Conservation (phyloP, 2,888 invertebrate species). For the Steromphala cineraria region DNA sequence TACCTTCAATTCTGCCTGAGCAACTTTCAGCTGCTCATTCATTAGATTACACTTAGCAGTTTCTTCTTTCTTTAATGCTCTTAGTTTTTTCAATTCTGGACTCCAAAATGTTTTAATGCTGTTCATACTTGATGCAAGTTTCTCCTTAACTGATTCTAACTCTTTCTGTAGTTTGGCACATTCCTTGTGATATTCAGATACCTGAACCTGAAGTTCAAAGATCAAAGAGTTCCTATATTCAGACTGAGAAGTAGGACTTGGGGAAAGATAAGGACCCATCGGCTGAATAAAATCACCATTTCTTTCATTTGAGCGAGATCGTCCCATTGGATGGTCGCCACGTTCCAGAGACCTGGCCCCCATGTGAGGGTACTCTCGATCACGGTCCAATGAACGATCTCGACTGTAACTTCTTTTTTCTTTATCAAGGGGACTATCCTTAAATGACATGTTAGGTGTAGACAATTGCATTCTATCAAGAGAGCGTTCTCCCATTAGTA, state of each 20-base stretch:
- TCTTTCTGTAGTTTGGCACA: constrained; percentile 82
- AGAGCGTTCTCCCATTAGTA: constrained; percentile 68
- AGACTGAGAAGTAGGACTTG: constrained; percentile 36
- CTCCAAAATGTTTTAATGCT: constrained; percentile 99
- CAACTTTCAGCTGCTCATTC: constrained; percentile 95
- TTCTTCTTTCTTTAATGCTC: constrained; percentile 96
- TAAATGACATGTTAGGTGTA: constrained; percentile 30
- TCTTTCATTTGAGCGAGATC: constrained; percentile 66
- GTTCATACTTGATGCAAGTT: constrained; percentile 98
- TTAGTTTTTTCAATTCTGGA: constrained; percentile 98
- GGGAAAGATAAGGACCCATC: constrained; percentile 31
- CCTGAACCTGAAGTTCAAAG: constrained; percentile 81
- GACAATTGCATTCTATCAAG: constrained; percentile 65
- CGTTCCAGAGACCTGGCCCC: constrained; percentile 72
- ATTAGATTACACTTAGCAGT: constrained; percentile 96
- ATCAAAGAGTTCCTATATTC: constrained; percentile 67
- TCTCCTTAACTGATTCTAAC: constrained; percentile 89
- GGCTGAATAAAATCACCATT: constrained; percentile 55
- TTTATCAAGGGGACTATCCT: constrained; percentile 45
- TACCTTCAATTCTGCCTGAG: constrained; percentile 98
- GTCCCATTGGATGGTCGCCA: constrained; percentile 58
- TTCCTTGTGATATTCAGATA: constrained; percentile 95
- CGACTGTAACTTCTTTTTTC: constrained; percentile 63
- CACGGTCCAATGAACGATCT: constrained; percentile 82
- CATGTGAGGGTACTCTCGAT: constrained; percentile 76